phyloP scores from a whole-genome alignment of 2,797 vertebrate genomes.

The Euthynnus affinis region DNA sequence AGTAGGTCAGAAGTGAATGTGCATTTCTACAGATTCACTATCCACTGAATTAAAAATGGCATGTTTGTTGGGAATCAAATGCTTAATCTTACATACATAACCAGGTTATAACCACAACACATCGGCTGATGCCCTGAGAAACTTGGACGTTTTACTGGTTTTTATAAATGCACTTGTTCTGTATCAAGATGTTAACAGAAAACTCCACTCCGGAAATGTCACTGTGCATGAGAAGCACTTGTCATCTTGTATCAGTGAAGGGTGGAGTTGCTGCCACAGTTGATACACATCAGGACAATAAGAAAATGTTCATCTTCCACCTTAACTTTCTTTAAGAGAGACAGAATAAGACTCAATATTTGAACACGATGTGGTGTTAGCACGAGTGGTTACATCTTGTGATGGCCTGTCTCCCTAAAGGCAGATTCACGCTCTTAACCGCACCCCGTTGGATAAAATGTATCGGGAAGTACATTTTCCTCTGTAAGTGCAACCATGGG shows the following conservation, averaged over 20 bases:
- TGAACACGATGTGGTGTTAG: background rate
- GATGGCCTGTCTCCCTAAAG: background rate
- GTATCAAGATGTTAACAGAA: background rate
- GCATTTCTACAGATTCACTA: background rate
- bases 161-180: background rate
- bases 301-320: background rate
- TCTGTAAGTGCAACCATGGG: conserved; percentile 6
- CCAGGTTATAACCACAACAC: background rate
- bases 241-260: conserved; percentile 2
- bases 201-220: background rate
- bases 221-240: conserved; percentile 5
- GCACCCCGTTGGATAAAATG: conserved; percentile 8
- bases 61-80: background rate
- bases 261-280: background rate
- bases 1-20: background rate
- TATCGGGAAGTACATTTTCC: conserved; percentile 27
- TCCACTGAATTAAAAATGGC: background rate
- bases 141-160: background rate
- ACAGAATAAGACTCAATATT: background rate
- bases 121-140: background rate
- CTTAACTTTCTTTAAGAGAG: background rate
- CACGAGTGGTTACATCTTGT: conserved; percentile 9
- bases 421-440: background rate
- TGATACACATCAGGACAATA: background rate
- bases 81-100: too few species aligned